Evolutionary conservation across 2,888 invertebrate genomes (phyloP).

Genomic region (Arctia plantaginis): DNA sequence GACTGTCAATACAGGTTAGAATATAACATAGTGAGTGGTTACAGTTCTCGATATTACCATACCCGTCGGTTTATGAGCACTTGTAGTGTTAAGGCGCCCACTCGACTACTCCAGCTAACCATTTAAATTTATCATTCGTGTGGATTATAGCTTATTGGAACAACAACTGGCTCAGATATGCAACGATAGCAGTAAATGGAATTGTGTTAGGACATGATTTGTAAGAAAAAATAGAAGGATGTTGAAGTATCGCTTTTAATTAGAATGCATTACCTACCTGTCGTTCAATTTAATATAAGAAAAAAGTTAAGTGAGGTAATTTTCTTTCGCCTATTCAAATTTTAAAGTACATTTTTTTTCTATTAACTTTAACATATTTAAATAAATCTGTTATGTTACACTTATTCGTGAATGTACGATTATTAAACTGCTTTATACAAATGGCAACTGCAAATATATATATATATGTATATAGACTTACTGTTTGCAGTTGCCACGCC

Average conservation of each 20-base stretch:
- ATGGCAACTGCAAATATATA: too few relatives aligned
- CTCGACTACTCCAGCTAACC: slow-evolving; percentile 72
- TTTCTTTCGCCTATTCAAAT: too few relatives aligned
- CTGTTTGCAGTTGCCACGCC: too few relatives aligned
- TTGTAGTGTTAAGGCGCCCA: slow-evolving; percentile 85
- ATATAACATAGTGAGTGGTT: slow-evolving; percentile 71
- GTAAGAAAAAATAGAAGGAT: slow-evolving; percentile 36
- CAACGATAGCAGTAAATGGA: slow-evolving; percentile 65
- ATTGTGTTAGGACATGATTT: slow-evolving; percentile 38
- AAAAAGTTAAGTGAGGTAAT: too few relatives aligned
- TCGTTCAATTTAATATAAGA: too few relatives aligned
- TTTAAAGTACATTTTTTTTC: too few relatives aligned
- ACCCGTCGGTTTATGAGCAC: slow-evolving; percentile 82
- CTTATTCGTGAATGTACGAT: neutral
- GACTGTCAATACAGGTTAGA: slow-evolving; percentile 65
- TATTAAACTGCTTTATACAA: too few relatives aligned
- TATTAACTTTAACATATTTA: neutral
- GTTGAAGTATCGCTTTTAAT: neutral
- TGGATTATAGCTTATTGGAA: slow-evolving; percentile 82
- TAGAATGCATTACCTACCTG: neutral
- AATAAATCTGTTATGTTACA: neutral
- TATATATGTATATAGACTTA: too few relatives aligned
- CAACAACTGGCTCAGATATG: slow-evolving; percentile 75
- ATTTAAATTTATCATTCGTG: slow-evolving; percentile 82
- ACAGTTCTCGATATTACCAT: slow-evolving; percentile 79